A percentile compares a stretch with the other conserved stretches of the same genome.
Evolutionary conservation across 2,888 invertebrate species (phyloP).

Genomic region (Archips xylosteana): DNA sequence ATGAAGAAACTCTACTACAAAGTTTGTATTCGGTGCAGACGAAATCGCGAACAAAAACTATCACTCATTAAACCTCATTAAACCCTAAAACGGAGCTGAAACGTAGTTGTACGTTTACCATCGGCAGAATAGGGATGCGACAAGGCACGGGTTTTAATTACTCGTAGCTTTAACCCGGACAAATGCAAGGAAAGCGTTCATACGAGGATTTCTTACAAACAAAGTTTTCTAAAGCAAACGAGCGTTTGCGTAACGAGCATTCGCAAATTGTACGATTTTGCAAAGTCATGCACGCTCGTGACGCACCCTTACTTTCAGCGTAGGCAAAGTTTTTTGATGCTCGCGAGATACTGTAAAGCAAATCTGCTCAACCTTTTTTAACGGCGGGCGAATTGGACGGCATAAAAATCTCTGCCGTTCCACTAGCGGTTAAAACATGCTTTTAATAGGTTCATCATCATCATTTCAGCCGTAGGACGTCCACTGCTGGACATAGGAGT

Average conservation of each 20-base stretch:
- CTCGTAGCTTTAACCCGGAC: background rate
- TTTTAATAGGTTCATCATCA: too few relatives aligned
- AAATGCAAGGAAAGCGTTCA: conserved; percentile 12
- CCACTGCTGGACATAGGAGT: too few relatives aligned
- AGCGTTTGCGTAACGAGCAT: conserved; percentile 1
- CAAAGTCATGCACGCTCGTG: conserved; percentile 5
- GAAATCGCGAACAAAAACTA: too few relatives aligned
- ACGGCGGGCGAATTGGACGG: too few relatives aligned
- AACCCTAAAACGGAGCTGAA: background rate
- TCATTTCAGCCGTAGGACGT: too few relatives aligned
- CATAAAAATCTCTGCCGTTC: too few relatives aligned
- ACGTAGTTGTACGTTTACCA: background rate
- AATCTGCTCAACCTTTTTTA: too few relatives aligned
- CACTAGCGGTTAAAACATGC: too few relatives aligned
- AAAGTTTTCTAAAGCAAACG: conserved; percentile 3
- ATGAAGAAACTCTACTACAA: too few relatives aligned
- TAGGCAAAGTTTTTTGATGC: background rate
- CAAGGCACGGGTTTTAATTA: background rate
- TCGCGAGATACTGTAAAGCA: background rate
- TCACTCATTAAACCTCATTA: background rate
- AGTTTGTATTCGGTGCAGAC: too few relatives aligned
- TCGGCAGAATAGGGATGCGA: background rate
- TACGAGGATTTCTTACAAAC: conserved; percentile 5
- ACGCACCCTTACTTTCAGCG: background rate
- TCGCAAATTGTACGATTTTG: background rate